Conservation (phyloP, 2,113 vertebrate species). For the Heteronetta atricapilla region DNA sequence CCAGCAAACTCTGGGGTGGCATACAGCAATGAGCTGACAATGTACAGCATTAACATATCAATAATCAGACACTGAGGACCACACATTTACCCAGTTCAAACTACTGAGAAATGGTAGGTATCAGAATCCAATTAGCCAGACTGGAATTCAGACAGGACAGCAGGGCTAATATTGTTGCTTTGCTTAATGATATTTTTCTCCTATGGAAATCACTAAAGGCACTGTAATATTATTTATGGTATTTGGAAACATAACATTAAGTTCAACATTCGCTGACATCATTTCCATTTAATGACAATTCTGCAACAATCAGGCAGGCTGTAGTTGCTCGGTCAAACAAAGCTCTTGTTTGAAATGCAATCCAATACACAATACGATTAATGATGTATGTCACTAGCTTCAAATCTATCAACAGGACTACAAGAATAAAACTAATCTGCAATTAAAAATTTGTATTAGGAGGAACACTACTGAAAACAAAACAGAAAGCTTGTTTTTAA, state of each 20-base stretch:
- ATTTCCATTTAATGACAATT: conserved; percentile 41
- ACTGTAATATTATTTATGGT: neutral
- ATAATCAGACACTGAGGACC: neutral
- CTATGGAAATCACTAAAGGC: conserved; percentile 9
- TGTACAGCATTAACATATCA: neutral
- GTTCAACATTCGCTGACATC: neutral
- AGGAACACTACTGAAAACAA: neutral
- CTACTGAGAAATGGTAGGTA: neutral
- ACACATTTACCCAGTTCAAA: neutral
- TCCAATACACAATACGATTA: neutral
- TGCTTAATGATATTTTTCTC: neutral
- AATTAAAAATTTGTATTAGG: conserved; percentile 43
- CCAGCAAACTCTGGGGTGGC: neutral
- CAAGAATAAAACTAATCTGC: conserved; percentile 30
- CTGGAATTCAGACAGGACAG: neutral
- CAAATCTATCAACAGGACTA: neutral
- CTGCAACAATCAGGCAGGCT: neutral
- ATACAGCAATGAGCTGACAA: neutral
- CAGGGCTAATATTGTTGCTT: neutral
- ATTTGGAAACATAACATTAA: neutral
- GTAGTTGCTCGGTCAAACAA: neutral
- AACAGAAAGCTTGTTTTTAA: neutral
- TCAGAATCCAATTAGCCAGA: neutral
- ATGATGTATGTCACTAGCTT: conserved; percentile 22
- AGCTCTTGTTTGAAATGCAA: conserved; percentile 22